Evolutionary conservation across 2,797 vertebrate genomes (phyloP).

Genomic region (Eulemur rubriventer): DNA sequence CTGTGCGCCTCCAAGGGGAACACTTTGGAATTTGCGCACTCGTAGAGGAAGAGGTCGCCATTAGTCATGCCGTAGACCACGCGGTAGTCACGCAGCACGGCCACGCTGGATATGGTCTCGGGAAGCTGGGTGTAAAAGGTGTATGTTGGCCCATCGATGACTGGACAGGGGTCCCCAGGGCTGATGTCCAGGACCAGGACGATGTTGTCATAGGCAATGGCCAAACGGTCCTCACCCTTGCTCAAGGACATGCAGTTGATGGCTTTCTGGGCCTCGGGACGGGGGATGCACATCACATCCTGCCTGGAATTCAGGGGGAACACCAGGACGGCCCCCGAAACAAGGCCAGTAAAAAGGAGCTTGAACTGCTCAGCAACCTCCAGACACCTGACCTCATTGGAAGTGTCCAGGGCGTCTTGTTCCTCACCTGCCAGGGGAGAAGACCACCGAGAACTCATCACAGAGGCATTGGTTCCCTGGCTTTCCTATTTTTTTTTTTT

Average conservation of each 20-base stretch:
- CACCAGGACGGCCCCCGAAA: slow-evolving; percentile 87
- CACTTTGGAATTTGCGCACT: slow-evolving; percentile 70
- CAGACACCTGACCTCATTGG: slow-evolving; percentile 87
- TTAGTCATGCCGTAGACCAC: slow-evolving; percentile 86
- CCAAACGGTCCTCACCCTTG: slow-evolving; percentile 85
- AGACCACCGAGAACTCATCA: not conserved
- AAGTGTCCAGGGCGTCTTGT: slow-evolving; percentile 79
- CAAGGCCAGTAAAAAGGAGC: slow-evolving; percentile 88
- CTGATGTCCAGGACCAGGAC: slow-evolving; percentile 86
- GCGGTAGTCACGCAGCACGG: slow-evolving; percentile 78
- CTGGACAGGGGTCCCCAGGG: slow-evolving; percentile 84
- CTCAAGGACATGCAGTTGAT: slow-evolving; percentile 82
- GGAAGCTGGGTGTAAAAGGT: slow-evolving; percentile 84
- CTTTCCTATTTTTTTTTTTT: not conserved
- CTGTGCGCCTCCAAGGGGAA: slow-evolving; percentile 86
- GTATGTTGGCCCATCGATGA: slow-evolving; percentile 83
- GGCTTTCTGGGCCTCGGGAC: slow-evolving; percentile 84
- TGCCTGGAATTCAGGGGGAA: slow-evolving; percentile 87
- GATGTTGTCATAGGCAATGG: slow-evolving; percentile 81
- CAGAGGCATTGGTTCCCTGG: fast-evolving
- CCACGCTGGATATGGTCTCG: slow-evolving; percentile 81
- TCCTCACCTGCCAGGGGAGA: slow-evolving; percentile 79
- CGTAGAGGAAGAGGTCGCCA: slow-evolving; percentile 82
- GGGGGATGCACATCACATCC: slow-evolving; percentile 89
- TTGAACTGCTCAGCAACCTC: slow-evolving; percentile 85